A percentile compares a stretch with the other conserved stretches of the same genome.
These are phyloP conservation scores for Drosophila takahashii DNA, from an alignment of 1,140 invertebrate genomes.

Conservation along the genomic window DNA sequence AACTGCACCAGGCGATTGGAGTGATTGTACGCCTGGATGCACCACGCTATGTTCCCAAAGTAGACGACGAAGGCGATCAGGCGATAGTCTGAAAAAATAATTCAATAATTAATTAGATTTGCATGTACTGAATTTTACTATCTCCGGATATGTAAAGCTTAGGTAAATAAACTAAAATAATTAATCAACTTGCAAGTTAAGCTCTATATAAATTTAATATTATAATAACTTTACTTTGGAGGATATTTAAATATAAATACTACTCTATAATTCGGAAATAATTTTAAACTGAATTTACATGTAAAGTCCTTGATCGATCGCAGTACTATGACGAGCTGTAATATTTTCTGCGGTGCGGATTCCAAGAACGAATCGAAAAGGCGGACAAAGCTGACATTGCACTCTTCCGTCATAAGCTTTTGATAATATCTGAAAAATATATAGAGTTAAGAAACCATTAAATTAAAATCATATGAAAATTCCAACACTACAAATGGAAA, in stretches of 20 bases:
- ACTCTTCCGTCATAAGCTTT: constrained; percentile 53
- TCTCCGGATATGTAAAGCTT: background rate
- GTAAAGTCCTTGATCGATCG: constrained; percentile 30
- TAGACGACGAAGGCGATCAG: constrained; percentile 47
- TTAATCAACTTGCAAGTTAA: too few relatives aligned
- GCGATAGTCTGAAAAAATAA: constrained; percentile 53
- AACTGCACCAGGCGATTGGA: constrained; percentile 59
- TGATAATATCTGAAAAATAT: constrained; percentile 41
- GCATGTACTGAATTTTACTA: background rate
- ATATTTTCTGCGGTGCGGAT: constrained; percentile 60
- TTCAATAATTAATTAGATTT: background rate
- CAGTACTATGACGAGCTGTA: constrained; percentile 59
- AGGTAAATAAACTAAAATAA: background rate
- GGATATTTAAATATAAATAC: too few relatives aligned
- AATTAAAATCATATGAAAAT: too few relatives aligned
- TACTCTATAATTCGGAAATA: too few relatives aligned
- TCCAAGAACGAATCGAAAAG: constrained; percentile 68
- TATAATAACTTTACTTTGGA: too few relatives aligned
- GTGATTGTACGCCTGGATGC: constrained; percentile 62
- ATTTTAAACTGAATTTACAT: constrained; percentile 26
- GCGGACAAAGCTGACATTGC: constrained; percentile 68
- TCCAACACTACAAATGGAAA: too few relatives aligned
- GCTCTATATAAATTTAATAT: too few relatives aligned
- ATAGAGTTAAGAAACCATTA: background rate
- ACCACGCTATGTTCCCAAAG: constrained; percentile 61